Evolutionary conservation across 2,113 vertebrate genomes (phyloP), one percentile per base, ranked within the genome.

Genomic region (Sebastes fasciatus): DNA sequence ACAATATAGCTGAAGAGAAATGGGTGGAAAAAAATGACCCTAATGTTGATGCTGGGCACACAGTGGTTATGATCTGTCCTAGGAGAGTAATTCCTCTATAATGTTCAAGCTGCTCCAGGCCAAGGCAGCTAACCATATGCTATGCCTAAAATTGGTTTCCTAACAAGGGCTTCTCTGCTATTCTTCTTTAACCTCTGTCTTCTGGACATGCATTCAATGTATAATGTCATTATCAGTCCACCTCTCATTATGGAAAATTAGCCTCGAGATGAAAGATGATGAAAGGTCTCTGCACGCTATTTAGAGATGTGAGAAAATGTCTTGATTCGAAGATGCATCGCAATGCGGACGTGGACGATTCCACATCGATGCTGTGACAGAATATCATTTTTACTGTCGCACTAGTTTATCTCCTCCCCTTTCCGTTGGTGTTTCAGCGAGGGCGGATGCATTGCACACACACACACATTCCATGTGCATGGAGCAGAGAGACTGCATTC

Each of bases 41-140:
- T 49, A 60, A 71, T 34, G 61, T 34, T 87, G 78, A 81, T 43
- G 26, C 46, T 9, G 8, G 42, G 61, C 14, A 70, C 19, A 11
- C 49, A 9, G 42, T 80, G 77, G 73, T 87, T 76, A 87, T 82
- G 65, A 67, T 64, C 60, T 42, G 17, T 85, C 67, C 79, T 69
- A 1, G 19, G 74, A 62, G 79, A 88, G 48, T 74, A 45, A 79
- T 78, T 66, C 76, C 9, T 75, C 49, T 54, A 45, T 80, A 79
- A 86, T 89, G 42, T 79, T 73, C 26, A 19, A 77, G 55, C 79
- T 63, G 83, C 84, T 81, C 40, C 54, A 54, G 69, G 51, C 68
- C 23, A 55, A 82, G 34, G 4, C 11, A 63, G 51, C 45, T 4
- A 43, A 76, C 55, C 58, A 68, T 81, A 72, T 77, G 67, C 23